Base-by-base conservation (phyloP, 2,888 invertebrate species). In the Philonicus albiceps region DNA sequence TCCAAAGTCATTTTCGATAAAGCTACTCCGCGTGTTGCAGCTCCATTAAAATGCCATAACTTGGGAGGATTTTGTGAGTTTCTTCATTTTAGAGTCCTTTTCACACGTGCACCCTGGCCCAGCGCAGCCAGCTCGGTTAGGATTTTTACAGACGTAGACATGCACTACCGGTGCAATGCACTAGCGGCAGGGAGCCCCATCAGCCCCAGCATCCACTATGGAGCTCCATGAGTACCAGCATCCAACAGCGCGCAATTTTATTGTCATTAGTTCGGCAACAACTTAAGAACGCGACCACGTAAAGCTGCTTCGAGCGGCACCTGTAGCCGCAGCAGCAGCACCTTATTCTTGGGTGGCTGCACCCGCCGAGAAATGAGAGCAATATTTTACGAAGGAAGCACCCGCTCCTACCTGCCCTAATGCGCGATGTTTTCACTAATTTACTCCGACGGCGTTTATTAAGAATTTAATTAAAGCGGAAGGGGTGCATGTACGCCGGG, bases 401-500 rank as follows among this genome's bases (percentile, higher is more conserved):
- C 40, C 40, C 19, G 31, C 30, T 43, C 84, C 64, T 84, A 73
- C 85, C 73, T 73, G 84, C 87, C 83, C 83, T 88, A 88, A 88
- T 88, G 87, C 76, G 86, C 87, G 83, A 84, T 88, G 87, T 88
- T 88, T 87, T 86, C 84, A 87, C 87, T 88, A 88, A 88, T 88
- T 88, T 88, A 88, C 87, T 87, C 87, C 78, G 85, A 83, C 87
- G 76, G 87, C 87, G 87, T 88, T 88, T 88, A 88, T 88, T 87
- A 87, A 87, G 87, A 88, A 88, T 88, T 88, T 88, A 88, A 88
- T 88, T 88, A 88, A 87, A 87, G 83, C 86, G 64, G 87, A 81
- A 19, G 75, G 64, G n/a, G 86, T 84, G 64, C 49, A 64, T 86
- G 83, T 86, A 30, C 43, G 40, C 37, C 85, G 85, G 37, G 37